These are phyloP conservation scores for Bombus terrestris DNA, from an alignment of 1,140 invertebrate species.

Conservation along the genomic window DNA sequence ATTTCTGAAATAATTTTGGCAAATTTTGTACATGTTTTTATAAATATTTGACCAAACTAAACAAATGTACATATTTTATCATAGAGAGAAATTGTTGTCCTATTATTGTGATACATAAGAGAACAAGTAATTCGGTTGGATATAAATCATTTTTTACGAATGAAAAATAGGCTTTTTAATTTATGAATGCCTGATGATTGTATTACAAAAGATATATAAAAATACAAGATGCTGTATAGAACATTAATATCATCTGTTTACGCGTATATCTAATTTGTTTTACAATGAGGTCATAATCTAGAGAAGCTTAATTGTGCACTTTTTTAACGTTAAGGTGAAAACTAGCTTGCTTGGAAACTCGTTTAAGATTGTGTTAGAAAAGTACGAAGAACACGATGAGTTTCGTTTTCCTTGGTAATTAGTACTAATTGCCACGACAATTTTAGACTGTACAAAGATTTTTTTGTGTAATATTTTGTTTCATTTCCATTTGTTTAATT, in stretches of 20 bases:
- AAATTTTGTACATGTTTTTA: not conserved
- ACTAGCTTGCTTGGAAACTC: conserved; percentile 5
- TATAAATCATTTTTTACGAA: not conserved
- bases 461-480: not conserved
- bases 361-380: conserved; percentile 3
- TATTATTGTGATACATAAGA: no score
- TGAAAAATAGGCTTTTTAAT: not conserved
- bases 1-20: not conserved
- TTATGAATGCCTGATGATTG: not conserved
- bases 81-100: no score
- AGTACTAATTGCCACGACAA: not conserved
- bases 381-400: not conserved
- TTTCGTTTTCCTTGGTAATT: conserved; percentile 25
- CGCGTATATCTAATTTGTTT: conserved; percentile 7
- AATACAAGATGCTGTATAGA: not conserved
- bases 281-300: not conserved
- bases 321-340: not conserved
- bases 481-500: not conserved
- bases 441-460: no score
- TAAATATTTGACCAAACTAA: no score
- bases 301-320: conserved; percentile 25
- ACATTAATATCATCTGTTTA: not conserved
- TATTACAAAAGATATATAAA: not conserved
- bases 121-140: no score
- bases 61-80: no score